Percentiles rank a stretch among this genome's conserved stretches.
phyloP scores from a whole-genome alignment of 2,797 vertebrate genomes.

The Loris lydekkerianus region DNA sequence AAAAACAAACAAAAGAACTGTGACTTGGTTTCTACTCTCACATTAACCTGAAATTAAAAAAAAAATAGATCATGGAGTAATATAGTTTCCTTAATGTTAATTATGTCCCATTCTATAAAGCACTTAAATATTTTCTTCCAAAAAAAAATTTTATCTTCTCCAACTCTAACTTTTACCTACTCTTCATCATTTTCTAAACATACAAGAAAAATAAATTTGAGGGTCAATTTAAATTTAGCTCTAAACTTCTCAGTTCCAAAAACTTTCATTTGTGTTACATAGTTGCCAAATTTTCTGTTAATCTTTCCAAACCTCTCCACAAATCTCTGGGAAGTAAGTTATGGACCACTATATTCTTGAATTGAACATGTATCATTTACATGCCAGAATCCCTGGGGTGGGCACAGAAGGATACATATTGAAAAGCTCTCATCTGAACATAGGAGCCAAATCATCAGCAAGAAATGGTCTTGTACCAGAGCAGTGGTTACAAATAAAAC shows the following conservation, averaged over 20 bases:
- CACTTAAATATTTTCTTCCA: constrained; percentile 44
- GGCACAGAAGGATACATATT: background rate
- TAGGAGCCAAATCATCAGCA: background rate
- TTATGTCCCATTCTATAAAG: constrained; percentile 10
- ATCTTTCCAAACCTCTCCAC: constrained; percentile 49
- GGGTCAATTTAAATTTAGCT: constrained; percentile 26
- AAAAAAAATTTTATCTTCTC: background rate
- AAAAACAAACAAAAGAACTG: no score
- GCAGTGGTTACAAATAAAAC: constrained; percentile 51
- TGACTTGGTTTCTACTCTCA: no score
- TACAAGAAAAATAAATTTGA: constrained; percentile 39
- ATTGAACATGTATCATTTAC: background rate
- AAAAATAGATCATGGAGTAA: constrained; percentile 18
- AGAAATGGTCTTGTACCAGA: constrained; percentile 39
- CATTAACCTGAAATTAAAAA: background rate
- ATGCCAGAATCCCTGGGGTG: constrained; percentile 18
- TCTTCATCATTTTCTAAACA: constrained; percentile 38
- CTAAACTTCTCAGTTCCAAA: constrained; percentile 20
- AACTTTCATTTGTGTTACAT: constrained; percentile 36
- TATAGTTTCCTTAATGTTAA: constrained; percentile 21
- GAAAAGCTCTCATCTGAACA: constrained; percentile 31
- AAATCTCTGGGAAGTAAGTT: constrained; percentile 50
- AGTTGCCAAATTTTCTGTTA: constrained; percentile 5
- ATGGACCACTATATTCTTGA: constrained; percentile 9
- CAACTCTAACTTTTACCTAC: constrained; percentile 47